Evolutionary conservation across 2,113 vertebrate genomes (phyloP), one percentile per base, ranked within the genome.

Genomic region (Microcebus murinus): DNA sequence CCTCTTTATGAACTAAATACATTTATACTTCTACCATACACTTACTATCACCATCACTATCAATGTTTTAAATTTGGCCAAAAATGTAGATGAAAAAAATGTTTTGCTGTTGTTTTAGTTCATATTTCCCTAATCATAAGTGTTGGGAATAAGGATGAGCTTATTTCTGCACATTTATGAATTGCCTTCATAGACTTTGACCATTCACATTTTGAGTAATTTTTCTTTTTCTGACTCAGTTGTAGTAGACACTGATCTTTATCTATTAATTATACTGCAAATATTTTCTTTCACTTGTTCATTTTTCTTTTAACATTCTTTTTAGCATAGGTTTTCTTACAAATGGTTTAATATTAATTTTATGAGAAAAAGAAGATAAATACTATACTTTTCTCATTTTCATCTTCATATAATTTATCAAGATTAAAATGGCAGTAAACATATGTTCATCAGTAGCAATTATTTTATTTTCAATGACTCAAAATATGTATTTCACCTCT

Each of bases 301-400:
- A 76, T 90, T 87, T 86, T 63, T 63, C 74, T 95, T 95, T 84
- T 57, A 70, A n/a, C 8, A 80, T 89, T 70, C 14, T 3, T 61
- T 94, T 39, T 67, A 55, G 4, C 13, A 55, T 87, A 74, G 67
- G 39, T 83, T 74, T 84, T 70, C 55, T 84, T 55, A 91, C 1
- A 76, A 57, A 61, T 63, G 0, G 76, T 61, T 70, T 79, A 36
- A 65, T n/a, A 67, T 63, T 83, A 67, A 70, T 85, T 87, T 81
- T 79, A 81, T 36, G 12, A 91, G 29, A 4, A 80, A 68, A 9
- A 61, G 36, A 93, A 81, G 39, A 85, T 67, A 93, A 87, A 67
- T 68, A 55, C 13, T 63, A 52, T 23, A 83, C 3, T 80, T 77
- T 27, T 71, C 52, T 52, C 23, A 55, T 74, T 76, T 76, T 81